Evolutionary conservation across 2,888 invertebrate genomes (phyloP), one percentile per base, ranked within the genome.

Genomic region (Sclerodermus sp.): DNA sequence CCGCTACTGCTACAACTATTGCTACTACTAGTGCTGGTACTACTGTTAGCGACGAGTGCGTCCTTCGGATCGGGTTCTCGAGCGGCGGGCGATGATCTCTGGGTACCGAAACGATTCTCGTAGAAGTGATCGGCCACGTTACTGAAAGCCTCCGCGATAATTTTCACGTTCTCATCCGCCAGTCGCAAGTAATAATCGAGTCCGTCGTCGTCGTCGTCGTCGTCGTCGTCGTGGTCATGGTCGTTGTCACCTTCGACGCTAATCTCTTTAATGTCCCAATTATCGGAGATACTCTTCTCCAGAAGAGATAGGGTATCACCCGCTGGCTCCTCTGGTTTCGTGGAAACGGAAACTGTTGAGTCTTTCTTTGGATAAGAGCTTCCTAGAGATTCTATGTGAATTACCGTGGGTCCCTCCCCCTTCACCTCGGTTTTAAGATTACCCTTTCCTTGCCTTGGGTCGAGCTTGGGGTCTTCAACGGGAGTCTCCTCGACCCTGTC

Each of bases 71-170:
- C 23, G 8, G 4, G 4, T 23, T 23, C 23, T 23, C n/a, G n/a
- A n/a, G 8, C 8, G 23, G 23, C 8, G 3, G 23, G 46, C 49
- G 48, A 40, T 15, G 50, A 52, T 50, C 47, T 57, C 40, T 54
- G 52, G 16, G 6, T 3, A 17, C 10, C 29, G 6, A 23, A 12
- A 30, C 47, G 55, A 48, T 53, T 59, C 42, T 64, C 61, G n/a
- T 47, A 53, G 31, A 64, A 30, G 49, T 57, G 55, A 30, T 64
- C 61, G 16, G 54, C 59, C 29, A 61, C 56, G 38, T 55, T 51
- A 39, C 57, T 53, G 37, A 64, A 61, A 40, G 64, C 64, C 47
- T 64, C 61, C 38, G 61, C 64, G 31, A 64, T 64, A 48, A 62
- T 46, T 49, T 58, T 60, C 16, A 64, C 60, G 42, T 64, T 64